phyloP scores from a whole-genome alignment of 1,140 invertebrate species.

The Drosophila setifemur region DNA sequence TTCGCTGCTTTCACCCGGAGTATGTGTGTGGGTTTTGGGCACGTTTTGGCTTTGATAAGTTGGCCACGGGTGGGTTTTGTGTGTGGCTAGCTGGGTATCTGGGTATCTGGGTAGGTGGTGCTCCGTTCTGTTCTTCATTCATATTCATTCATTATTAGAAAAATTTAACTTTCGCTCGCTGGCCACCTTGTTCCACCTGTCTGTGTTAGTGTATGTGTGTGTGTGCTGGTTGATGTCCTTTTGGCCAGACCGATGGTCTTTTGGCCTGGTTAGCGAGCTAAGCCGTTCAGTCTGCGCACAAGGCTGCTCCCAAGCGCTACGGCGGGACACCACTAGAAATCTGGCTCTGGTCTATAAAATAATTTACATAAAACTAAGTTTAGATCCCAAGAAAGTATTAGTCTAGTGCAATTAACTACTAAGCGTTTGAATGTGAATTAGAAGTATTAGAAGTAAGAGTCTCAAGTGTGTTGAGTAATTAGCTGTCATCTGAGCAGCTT shows the following conservation, averaged over 20 bases:
- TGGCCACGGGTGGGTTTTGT: constrained; percentile 42
- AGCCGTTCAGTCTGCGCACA: constrained; percentile 74
- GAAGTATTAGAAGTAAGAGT: neutral
- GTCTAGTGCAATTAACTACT: neutral
- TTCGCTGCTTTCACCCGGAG: constrained; percentile 3
- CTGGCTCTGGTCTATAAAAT: neutral
- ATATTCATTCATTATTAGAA: constrained; percentile 81
- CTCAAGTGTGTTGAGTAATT: neutral
- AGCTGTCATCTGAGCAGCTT: too few species aligned
- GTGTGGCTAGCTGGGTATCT: constrained; percentile 9
- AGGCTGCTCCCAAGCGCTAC: constrained; percentile 71
- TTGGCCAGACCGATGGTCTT: constrained; percentile 47
- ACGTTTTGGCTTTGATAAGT: constrained; percentile 79
- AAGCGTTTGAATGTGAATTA: neutral
- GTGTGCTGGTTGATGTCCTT: constrained; percentile 45
- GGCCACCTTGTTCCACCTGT: constrained; percentile 21
- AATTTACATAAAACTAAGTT: too few species aligned
- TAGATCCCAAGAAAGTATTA: neutral
- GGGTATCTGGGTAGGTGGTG: too few species aligned
- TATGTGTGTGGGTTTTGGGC: constrained; percentile 68
- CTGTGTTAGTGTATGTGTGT: constrained; percentile 5
- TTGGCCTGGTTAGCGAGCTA: constrained; percentile 52
- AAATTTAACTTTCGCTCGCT: constrained; percentile 66
- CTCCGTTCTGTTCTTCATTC: constrained; percentile 61
- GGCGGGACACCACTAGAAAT: constrained; percentile 23